Evolutionary conservation across 2,113 vertebrate genomes (phyloP).

Genomic region (zebrafish (Danio rerio)): GRCz12tu NC_133200.1:29251501-29252000

Average conservation of each 20-base stretch:
- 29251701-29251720: constrained; percentile 90
- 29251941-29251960: too few relatives aligned
- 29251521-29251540: too few relatives aligned
- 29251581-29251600: constrained; percentile 88
- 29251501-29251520: too few relatives aligned
- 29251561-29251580: constrained; percentile 54
- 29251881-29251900: neutral
- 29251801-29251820: too few relatives aligned
- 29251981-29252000: too few relatives aligned
- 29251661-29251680: constrained; percentile 97
- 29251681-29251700: constrained; percentile 99
- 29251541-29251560: neutral
- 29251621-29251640: constrained; percentile 99
- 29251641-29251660: constrained; percentile 96
- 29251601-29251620: constrained; percentile 93
- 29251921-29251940: neutral
- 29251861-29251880: neutral
- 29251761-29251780: neutral
- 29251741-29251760: neutral
- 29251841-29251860: too few relatives aligned
- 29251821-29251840: too few relatives aligned
- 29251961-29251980: too few relatives aligned
- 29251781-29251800: too few relatives aligned
- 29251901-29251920: neutral
- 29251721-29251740: constrained; percentile 87